These are phyloP conservation scores for Sitobion miscanthi DNA, from an alignment of 1,140 invertebrate species.

Conservation along the genomic window DNA sequence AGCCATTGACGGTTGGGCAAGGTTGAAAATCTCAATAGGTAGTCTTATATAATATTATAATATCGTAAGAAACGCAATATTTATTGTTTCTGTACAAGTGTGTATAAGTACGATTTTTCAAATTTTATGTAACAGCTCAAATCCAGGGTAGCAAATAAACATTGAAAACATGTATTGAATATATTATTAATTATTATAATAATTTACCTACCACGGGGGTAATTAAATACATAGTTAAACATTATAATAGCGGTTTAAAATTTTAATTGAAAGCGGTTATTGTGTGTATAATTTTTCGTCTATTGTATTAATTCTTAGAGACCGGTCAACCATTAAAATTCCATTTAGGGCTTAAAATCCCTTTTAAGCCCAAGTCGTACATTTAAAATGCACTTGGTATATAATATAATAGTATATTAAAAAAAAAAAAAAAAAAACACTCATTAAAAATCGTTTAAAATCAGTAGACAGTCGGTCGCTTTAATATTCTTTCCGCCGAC, in stretches of 20 bases:
- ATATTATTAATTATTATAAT: background rate
- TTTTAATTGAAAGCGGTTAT: background rate
- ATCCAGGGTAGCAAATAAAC: background rate
- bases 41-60: background rate
- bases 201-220: background rate
- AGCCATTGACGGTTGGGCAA: too few relatives aligned
- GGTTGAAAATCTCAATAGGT: background rate
- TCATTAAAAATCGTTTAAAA: conserved; percentile 53
- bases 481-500: conserved; percentile 33
- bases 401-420: conserved; percentile 32
- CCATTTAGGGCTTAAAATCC: conserved; percentile 22
- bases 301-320: conserved; percentile 33
- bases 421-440: conserved; percentile 30
- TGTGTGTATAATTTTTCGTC: conserved; percentile 5
- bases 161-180: too few relatives aligned
- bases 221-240: background rate
- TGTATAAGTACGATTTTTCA: background rate
- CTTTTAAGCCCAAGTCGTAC: conserved; percentile 2
- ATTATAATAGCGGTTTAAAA: background rate
- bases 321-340: conserved; percentile 40
- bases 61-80: background rate
- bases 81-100: background rate
- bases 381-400: conserved; percentile 30
- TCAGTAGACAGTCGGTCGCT: background rate
- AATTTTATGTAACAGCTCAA: background rate